phyloP scores from a whole-genome alignment of 2,888 invertebrate species.

The Onthophagus sagittarius region DNA sequence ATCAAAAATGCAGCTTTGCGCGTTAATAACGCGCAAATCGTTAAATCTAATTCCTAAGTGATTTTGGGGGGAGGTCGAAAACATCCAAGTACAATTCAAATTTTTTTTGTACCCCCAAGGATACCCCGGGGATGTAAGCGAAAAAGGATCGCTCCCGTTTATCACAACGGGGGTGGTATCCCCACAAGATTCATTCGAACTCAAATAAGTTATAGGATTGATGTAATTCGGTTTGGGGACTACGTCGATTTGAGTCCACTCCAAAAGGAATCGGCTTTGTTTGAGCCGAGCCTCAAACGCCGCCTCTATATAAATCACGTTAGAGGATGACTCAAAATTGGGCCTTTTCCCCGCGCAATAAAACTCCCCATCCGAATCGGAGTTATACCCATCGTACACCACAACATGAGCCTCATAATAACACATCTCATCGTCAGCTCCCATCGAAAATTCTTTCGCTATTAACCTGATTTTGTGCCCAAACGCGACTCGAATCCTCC shows the following conservation, averaged over 20 bases:
- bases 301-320: constrained; percentile 53
- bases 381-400: constrained; percentile 68
- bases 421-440: constrained; percentile 34
- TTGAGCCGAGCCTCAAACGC: constrained; percentile 30
- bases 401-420: constrained; percentile 29
- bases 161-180: constrained; percentile 37
- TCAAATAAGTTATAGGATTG: constrained; percentile 21
- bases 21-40: constrained; percentile 58
- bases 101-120: constrained; percentile 62
- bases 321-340: constrained; percentile 60
- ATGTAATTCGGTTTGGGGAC: neutral
- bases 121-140: constrained; percentile 71
- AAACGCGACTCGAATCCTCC: constrained; percentile 66
- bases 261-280: constrained; percentile 45
- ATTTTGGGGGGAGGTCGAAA: constrained; percentile 57
- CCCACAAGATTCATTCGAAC: constrained; percentile 35
- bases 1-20: constrained; percentile 51
- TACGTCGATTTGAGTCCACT: constrained; percentile 48
- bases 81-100: constrained; percentile 71
- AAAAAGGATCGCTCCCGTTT: constrained; percentile 30
- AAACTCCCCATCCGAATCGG: constrained; percentile 55
- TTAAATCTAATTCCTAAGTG: constrained; percentile 59
- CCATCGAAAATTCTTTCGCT: constrained; percentile 52
- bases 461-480: constrained; percentile 52
- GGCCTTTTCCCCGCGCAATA: constrained; percentile 55